phyloP scores from a whole-genome alignment of 2,113 vertebrate species.

The Piprites chloris region DNA sequence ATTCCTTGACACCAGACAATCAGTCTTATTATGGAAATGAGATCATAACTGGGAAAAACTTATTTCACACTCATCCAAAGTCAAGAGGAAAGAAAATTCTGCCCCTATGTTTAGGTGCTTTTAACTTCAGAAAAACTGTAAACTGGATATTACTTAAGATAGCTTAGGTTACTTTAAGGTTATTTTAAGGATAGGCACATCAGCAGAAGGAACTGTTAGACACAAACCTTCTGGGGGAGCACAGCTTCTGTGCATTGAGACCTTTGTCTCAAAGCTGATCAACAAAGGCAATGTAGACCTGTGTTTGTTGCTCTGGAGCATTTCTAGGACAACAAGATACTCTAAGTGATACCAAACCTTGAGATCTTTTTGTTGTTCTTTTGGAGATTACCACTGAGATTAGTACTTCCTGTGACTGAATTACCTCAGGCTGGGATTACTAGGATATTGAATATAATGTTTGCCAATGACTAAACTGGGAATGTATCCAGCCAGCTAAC shows the following conservation, averaged over 20 bases:
- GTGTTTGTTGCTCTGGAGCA: not conserved
- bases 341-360: fast-evolving
- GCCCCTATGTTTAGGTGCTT: not conserved
- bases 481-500: not conserved
- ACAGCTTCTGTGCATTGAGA: not conserved
- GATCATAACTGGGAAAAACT: not conserved
- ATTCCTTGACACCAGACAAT: not conserved
- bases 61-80: not conserved
- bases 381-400: not conserved
- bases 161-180: not conserved
- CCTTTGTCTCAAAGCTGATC: not conserved
- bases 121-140: not conserved
- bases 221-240: not conserved
- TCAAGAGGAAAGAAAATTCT: not conserved
- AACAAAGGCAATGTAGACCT: not conserved
- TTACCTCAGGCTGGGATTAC: not conserved
- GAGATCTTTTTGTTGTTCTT: not conserved
- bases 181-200: not conserved
- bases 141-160: not conserved
- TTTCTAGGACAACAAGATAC: not conserved
- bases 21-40: not conserved
- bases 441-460: not conserved
- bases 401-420: not conserved
- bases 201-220: not conserved
- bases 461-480: not conserved